These are phyloP conservation scores for Acromyrmex echinatior DNA, from an alignment of 1,140 invertebrate species.

Conservation along the genomic window DNA sequence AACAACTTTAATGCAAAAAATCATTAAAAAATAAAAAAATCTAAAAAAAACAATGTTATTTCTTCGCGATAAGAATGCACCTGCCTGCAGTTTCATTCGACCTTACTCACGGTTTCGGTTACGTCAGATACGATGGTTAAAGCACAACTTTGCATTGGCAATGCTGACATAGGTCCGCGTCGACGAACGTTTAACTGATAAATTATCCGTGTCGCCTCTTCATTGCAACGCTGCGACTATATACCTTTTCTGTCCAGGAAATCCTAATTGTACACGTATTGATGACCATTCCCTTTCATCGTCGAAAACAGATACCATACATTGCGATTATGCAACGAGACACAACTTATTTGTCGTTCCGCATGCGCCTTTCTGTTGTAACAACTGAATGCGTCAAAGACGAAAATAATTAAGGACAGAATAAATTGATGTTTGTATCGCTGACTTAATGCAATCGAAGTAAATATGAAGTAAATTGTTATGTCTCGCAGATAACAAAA, in stretches of 20 bases:
- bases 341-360: slow-evolving; percentile 25
- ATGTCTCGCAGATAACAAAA: neutral
- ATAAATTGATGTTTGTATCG: slow-evolving; percentile 7
- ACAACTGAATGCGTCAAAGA: slow-evolving; percentile 39
- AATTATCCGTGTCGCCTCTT: slow-evolving; percentile 7
- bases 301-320: neutral
- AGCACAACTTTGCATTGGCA: slow-evolving; percentile 6
- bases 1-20: neutral
- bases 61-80: slow-evolving; percentile 12
- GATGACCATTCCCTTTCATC: slow-evolving; percentile 16
- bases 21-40: neutral
- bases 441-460: neutral
- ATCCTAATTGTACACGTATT: neutral
- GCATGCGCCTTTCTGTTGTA: slow-evolving; percentile 16
- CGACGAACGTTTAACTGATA: neutral
- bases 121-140: slow-evolving; percentile 9
- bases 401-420: neutral
- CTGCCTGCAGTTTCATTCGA: slow-evolving; percentile 21
- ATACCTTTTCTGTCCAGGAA: neutral
- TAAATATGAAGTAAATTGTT: neutral
- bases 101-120: slow-evolving; percentile 30
- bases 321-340: slow-evolving; percentile 3
- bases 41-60: neutral
- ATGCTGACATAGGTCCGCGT: neutral
- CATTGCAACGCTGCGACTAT: neutral